Evolutionary conservation across 92 coral and sea anemone species (phyloP).

Genomic region (Porites divaricata): DNA sequence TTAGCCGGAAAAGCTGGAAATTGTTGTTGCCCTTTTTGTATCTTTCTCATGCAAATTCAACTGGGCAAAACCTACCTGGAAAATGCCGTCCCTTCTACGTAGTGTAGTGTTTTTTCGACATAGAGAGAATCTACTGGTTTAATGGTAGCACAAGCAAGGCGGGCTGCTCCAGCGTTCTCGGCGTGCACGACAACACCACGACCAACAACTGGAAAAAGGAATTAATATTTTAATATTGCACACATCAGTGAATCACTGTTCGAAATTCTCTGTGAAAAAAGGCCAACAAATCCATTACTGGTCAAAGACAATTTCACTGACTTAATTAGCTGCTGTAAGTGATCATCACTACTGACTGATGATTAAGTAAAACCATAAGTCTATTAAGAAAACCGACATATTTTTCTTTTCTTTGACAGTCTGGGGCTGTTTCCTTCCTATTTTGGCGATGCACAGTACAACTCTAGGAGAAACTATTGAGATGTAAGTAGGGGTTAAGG

Average conservation of each 20-base stretch:
- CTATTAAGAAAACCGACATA: too few species aligned
- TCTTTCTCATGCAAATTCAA: not conserved
- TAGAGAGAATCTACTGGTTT: constrained; percentile 48
- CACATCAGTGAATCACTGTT: not conserved
- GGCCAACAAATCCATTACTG: too few species aligned
- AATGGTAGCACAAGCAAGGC: constrained; percentile 88
- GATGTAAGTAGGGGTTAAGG: not conserved
- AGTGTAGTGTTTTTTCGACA: constrained; percentile 48
- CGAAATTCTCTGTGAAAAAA: too few species aligned
- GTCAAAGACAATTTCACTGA: too few species aligned
- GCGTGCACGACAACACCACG: constrained; percentile 82
- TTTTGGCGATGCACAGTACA: too few species aligned
- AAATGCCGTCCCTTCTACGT: constrained; percentile 42
- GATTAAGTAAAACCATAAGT: too few species aligned
- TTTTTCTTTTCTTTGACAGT: too few species aligned
- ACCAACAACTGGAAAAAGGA: constrained; percentile 70
- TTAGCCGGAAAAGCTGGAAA: not conserved
- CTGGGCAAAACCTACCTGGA: constrained; percentile 46
- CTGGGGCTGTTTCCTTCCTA: too few species aligned
- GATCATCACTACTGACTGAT: too few species aligned
- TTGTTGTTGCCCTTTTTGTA: not conserved
- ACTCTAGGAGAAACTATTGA: not conserved
- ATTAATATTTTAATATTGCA: too few species aligned
- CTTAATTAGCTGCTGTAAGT: too few species aligned
- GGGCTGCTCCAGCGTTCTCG: constrained; percentile 62